Base-by-base conservation (phyloP, 1,140 invertebrate species). In the Conus betulinus region DNA sequence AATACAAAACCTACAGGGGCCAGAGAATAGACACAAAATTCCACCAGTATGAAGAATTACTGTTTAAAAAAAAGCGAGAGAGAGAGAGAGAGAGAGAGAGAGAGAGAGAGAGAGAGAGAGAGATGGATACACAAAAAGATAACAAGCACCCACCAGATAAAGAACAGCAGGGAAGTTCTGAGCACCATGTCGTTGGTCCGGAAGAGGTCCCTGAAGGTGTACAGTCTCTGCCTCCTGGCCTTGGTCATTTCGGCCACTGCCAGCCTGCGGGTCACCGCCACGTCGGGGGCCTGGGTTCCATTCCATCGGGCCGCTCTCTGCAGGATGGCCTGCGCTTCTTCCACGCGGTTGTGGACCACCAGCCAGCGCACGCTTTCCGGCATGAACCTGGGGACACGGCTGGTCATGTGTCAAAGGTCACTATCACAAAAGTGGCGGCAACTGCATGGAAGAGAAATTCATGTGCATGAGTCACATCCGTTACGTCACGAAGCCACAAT, bases 201-300 rank as follows among this genome's bases (percentile, higher is more conserved):
- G 63, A 90, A 90, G 2, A 90, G 60, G 82, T 90, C 87, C 5
- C 84, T 17, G 25, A 82, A 84, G 20, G 52, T 74, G 85, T 90
- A 90, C 52, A 67, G 6, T 7, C 55, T 20, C 7, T 60, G 17
- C 1, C 15, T 8, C n/a, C 39, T 60, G 23, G 82, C 55, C 20
- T 63, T 60, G 55, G 6, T 11, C 53, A 67, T 10, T n/a, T 84
- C 82, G 23, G n/a, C 20, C 7, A 17, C 5, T 4, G 82, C 82
- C 55, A 84, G 55, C 10, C 13, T 27, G 6, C 55, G 7, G 7
- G 82, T 84, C 25, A 60, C 3, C 13, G 25, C 17, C 23, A 11
- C 55, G 3, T 84, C 82, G 13, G 82, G 82, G n/a, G 53, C 53
- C 52, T 23, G 82, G 20, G 23, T 84, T 25, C 82, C 57, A 51